These are phyloP conservation scores for Ispidina lecontei DNA, from an alignment of 2,797 vertebrate genomes.

Conservation along the genomic window DNA sequence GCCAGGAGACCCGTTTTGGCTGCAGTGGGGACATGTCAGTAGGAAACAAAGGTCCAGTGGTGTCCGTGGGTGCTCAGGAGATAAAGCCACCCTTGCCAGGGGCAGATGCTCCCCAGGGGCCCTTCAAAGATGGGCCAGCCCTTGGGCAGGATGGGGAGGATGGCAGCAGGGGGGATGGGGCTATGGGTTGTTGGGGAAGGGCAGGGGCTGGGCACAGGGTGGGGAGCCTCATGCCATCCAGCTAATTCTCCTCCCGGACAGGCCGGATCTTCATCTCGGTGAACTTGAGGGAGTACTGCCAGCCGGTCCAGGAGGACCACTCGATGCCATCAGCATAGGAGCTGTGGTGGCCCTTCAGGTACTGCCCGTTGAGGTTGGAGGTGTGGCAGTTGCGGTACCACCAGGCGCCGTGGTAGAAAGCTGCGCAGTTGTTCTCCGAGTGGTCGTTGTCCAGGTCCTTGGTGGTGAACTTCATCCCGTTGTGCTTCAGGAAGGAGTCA, in stretches of 20 bases:
- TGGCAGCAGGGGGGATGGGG: not conserved
- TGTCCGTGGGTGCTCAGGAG: not conserved
- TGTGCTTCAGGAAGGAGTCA: slow-evolving; percentile 94
- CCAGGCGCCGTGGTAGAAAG: slow-evolving; percentile 98
- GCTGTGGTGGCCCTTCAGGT: slow-evolving; percentile 92
- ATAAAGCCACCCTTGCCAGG: not conserved
- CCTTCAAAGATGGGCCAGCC: not conserved
- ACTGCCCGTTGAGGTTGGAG: slow-evolving; percentile 97
- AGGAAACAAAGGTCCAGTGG: not conserved
- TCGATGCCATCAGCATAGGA: slow-evolving; percentile 96
- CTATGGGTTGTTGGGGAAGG: not conserved
- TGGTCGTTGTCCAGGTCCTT: slow-evolving; percentile 96
- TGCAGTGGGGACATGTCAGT: not conserved
- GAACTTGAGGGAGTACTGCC: slow-evolving; percentile 98
- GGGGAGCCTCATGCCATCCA: not conserved
- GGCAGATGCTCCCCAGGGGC: not conserved
- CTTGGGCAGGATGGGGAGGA: not conserved
- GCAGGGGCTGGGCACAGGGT: accelerated
- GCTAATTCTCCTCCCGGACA: slow-evolving; percentile 85
- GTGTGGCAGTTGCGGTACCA: slow-evolving; percentile 99
- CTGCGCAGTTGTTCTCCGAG: slow-evolving; percentile 96
- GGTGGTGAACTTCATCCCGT: slow-evolving; percentile 97
- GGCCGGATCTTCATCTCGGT: slow-evolving; percentile 97
- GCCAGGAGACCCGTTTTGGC: not conserved
- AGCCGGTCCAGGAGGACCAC: slow-evolving; percentile 98